Percentiles rank a stretch among this genome's conserved stretches.
Conservation (phyloP, 2,888 invertebrate species). For the Orgyia antiqua region DNA sequence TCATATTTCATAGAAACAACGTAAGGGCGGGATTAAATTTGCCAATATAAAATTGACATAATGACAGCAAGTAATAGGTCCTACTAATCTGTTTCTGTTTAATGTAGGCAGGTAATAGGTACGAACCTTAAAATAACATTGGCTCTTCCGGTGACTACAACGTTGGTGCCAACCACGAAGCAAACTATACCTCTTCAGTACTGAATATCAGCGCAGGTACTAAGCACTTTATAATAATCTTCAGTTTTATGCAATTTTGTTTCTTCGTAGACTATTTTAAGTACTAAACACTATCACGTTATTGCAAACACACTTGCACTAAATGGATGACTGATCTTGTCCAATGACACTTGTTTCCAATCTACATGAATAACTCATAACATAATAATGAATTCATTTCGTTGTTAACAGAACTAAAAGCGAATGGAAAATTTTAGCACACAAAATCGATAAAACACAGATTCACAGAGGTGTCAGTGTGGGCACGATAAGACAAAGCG, state of each 20-base stretch:
- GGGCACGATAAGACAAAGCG: conserved; percentile 46
- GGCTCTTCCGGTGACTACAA: conserved; percentile 59
- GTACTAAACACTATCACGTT: conserved; percentile 33
- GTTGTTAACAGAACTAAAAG: conserved; percentile 31
- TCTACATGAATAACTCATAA: conserved; percentile 38
- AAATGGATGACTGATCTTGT: conserved; percentile 57
- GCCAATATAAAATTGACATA: conserved; percentile 8
- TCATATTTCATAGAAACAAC: conserved; percentile 22
- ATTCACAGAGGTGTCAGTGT: conserved; percentile 29
- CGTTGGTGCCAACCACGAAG: conserved; percentile 52
- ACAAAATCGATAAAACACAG: conserved; percentile 51
- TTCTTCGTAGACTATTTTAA: conserved; percentile 29
- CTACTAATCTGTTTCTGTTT: conserved; percentile 20
- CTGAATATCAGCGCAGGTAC: conserved; percentile 13
- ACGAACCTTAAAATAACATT: conserved; percentile 73
- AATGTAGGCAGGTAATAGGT: conserved; percentile 26
- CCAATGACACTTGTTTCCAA: conserved; percentile 54
- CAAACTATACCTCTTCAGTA: conserved; percentile 29
- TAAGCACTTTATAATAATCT: conserved; percentile 26
- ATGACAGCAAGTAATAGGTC: neutral
- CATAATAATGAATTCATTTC: conserved; percentile 38
- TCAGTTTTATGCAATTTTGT: conserved; percentile 27
- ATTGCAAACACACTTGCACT: conserved; percentile 48
- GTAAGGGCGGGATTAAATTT: conserved; percentile 3
- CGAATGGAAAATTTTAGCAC: conserved; percentile 40